Base-by-base conservation (phyloP, 2,888 invertebrate species). In the Hypolimnas misippus region DNA sequence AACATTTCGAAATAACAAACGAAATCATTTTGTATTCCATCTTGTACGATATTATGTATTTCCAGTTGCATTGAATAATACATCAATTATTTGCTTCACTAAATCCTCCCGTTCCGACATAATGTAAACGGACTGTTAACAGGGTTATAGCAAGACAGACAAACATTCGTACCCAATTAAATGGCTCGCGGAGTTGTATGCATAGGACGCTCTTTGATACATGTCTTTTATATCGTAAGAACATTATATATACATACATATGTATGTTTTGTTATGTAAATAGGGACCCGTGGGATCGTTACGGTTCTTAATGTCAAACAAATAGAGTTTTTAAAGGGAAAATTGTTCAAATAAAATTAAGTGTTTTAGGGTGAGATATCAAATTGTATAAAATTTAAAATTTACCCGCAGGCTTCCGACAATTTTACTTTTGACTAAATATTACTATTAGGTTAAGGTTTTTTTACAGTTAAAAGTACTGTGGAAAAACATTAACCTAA, bases 91-190 rank as follows among this genome's bases (percentile, higher is more conserved):
- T 29, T 10, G 10, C 21, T 35, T 57, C 17, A n/a, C 21, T 38
- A 46, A 29, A 14, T 49, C 33, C 40, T 12, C 14, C 29, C 60
- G 52, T 17, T 19, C 7, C 51, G 51, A 46, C 25, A 31, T n/a
- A 12, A 56, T 57, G 57, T 60, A 60, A 66, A 66, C 66, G 46
- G 25, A 16, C 38, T 38, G 19, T 56, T 49, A 40, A 59, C 58
- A 56, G 51, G 69, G 68, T 71, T 69, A 68, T 63, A 73, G 69
- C 71, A 70, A 76, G 71, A 77, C 82, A 82, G 79, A 83, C 79
- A 86, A 79, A 85, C 81, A 78, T 76, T 76, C 74, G 77, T 74
- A 78, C 84, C 86, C 86, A 87, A 88, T 87, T 88, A 87, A 86
- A 87, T 85, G 83, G 81, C 74, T 76, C 75, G 72, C 74, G 73